phyloP scores from a whole-genome alignment of 1,140 invertebrate species.

The Psix sp. region DNA sequence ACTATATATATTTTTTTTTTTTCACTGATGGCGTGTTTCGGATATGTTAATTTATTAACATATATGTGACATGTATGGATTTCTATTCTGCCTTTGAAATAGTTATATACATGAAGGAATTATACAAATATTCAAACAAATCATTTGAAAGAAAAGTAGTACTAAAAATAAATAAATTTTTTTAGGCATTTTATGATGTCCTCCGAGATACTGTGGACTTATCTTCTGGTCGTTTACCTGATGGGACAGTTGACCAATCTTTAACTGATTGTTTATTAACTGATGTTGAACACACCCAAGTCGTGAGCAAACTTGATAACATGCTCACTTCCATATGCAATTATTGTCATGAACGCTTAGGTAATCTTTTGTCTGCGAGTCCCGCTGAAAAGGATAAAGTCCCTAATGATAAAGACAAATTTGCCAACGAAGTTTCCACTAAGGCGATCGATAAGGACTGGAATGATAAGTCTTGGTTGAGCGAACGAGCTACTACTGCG shows the following conservation, averaged over 20 bases:
- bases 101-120: too few relatives aligned
- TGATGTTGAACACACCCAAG: constrained; percentile 82
- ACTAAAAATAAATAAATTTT: constrained; percentile 5
- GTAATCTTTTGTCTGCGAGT: constrained; percentile 88
- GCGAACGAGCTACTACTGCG: constrained; percentile 80
- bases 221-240: constrained; percentile 77
- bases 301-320: constrained; percentile 84
- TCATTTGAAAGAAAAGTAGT: constrained; percentile 5
- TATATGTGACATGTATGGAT: too few relatives aligned
- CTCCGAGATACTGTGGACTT: constrained; percentile 82
- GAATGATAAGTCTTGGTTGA: constrained; percentile 76
- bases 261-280: constrained; percentile 83
- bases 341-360: constrained; percentile 93
- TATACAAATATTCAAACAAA: not conserved
- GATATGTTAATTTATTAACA: too few relatives aligned
- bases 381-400: constrained; percentile 81
- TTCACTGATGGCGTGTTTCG: too few relatives aligned
- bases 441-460: constrained; percentile 68
- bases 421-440: constrained; percentile 53
- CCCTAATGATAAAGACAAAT: constrained; percentile 64
- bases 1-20: too few relatives aligned
- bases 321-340: constrained; percentile 89
- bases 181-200: constrained; percentile 83
- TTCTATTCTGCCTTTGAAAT: too few relatives aligned
- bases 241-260: constrained; percentile 66